phyloP scores from a whole-genome alignment of 2,888 invertebrate species.

The Chelonus formosanus region DNA sequence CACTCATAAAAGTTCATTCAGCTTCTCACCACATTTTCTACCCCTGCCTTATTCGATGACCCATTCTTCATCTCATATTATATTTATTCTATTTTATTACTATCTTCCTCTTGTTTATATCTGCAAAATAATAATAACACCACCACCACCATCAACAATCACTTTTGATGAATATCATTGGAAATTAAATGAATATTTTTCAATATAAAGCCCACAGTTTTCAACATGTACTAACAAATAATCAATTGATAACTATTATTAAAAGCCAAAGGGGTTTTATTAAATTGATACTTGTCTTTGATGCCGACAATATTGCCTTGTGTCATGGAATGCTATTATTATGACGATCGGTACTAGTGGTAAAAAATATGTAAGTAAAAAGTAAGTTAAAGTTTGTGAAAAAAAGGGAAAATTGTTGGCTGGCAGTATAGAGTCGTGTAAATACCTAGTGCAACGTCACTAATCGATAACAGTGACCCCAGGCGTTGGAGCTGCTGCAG shows the following conservation, averaged over 20 bases:
- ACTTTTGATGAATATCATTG: no score
- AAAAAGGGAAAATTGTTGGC: background rate
- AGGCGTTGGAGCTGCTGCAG: slow-evolving; percentile 31
- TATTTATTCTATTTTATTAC: background rate
- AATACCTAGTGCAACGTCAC: slow-evolving; percentile 37
- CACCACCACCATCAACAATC: no score
- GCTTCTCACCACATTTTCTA: background rate
- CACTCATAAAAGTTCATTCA: slow-evolving; percentile 18
- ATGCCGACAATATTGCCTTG: no score
- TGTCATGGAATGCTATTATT: no score
- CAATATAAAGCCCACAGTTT: no score
- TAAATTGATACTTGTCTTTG: no score
- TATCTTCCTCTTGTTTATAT: background rate
- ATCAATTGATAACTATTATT: no score
- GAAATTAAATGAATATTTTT: no score
- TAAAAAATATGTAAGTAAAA: background rate
- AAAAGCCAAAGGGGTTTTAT: no score
- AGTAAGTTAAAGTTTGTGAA: background rate
- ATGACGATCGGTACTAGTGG: background rate
- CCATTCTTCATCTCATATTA: background rate
- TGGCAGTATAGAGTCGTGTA: slow-evolving; percentile 9
- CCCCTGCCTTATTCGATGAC: background rate
- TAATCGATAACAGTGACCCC: slow-evolving; percentile 28
- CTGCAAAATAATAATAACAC: no score
- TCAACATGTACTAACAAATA: no score